Base-by-base conservation (phyloP, 2,113 vertebrate genomes). In the Herpetotheres cachinnans region DNA sequence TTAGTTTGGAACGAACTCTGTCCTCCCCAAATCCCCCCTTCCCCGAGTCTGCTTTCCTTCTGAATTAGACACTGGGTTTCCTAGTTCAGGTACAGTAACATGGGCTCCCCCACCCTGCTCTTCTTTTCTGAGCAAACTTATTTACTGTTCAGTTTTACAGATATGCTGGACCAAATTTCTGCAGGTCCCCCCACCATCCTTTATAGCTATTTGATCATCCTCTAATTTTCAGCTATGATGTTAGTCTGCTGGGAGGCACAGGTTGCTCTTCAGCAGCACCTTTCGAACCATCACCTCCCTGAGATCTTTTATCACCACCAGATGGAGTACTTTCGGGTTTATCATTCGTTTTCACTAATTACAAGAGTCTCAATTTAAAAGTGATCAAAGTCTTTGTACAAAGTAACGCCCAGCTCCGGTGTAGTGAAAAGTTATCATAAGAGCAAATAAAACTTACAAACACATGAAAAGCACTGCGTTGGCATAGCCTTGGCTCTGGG, bases 91-190 rank as follows among this genome's bases (percentile, higher is more conserved):
- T 27, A 47, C 7, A 63, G 38, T 30, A 58, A 58, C 13, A 63
- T 2, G 1, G 19, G 1, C 42, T 70, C 49, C 18, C 14, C 5
- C 5, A 55, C 18, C 14, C 0, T 0, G 13, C 42, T 42, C 42
- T 66, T 30, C 6, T 86, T 73, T 69, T 46, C 30, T 27, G 14
- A 52, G 24, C 9, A 77, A 88, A 79, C 13, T 10, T 8, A 38
- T 32, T 40, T 42, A 25, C 13, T 38, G 5, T 42, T 61, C 32
- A 78, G 4, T 73, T 52, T 74, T 56, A 47, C 13, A 82, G 61
- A 44, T 11, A 72, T 0, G 0, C 16, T 46, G 10, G 21, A 58
- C 3, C 8, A 49, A 52, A 62, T 27, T 70, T 86, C 50, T 84
- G 21, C 40, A 70, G 18, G 22, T 59, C 2, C 4, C 7, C 4